Conservation (phyloP, 2,797 vertebrate species). For the Ctenopoma multispine region DNA sequence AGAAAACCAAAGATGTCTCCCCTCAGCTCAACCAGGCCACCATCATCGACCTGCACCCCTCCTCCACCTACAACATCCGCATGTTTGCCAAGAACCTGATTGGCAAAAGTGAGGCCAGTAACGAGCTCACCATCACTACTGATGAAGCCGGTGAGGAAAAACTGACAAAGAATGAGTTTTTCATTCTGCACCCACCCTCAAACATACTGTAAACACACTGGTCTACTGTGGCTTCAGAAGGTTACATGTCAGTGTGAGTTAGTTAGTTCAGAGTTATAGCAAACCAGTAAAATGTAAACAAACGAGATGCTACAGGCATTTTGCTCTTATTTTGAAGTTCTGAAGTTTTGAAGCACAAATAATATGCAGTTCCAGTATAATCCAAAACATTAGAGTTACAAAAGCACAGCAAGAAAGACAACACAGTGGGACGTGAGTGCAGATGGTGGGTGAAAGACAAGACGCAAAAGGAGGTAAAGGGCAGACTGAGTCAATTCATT, state of each 20-base stretch:
- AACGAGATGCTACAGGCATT: not conserved
- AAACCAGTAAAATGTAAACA: no score
- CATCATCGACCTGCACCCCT: constrained; percentile 98
- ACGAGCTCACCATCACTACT: constrained; percentile 97
- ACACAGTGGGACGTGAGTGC: constrained; percentile 5
- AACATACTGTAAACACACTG: no score
- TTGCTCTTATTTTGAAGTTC: not conserved
- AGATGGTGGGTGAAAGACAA: constrained; percentile 31
- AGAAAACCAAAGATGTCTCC: constrained; percentile 98
- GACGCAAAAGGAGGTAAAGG: constrained; percentile 33
- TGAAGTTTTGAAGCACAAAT: no score
- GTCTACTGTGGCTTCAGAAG: no score
- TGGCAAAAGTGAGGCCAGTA: constrained; percentile 97
- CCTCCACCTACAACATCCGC: constrained; percentile 98
- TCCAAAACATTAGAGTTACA: not conserved
- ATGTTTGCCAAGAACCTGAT: constrained; percentile 99
- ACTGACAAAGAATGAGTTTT: not conserved
- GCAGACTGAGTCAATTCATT: constrained; percentile 70
- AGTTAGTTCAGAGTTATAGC: no score
- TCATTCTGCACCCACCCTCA: not conserved
- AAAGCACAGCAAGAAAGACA: constrained; percentile 8
- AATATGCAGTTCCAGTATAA: not conserved
- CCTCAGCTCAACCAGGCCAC: constrained; percentile 99
- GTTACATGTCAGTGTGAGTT: no score
- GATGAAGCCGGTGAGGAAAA: constrained; percentile 92